Percentiles rank a stretch among this genome's conserved stretches.
These are phyloP conservation scores for Dasypogon diadema DNA, from an alignment of 2,888 invertebrate species.

Conservation along the genomic window DNA sequence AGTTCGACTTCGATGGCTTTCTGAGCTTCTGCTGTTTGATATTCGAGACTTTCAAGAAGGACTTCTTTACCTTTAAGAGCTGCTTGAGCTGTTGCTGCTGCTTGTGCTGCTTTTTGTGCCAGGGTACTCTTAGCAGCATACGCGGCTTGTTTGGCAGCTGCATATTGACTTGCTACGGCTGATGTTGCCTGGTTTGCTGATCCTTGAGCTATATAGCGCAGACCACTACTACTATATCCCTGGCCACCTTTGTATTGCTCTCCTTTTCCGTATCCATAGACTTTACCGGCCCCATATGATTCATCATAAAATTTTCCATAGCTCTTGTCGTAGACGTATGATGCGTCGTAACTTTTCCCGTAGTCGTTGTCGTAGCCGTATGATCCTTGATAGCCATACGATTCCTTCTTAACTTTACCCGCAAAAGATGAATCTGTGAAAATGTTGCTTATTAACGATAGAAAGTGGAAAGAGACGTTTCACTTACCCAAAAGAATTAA, in stretches of 20 bases:
- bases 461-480: neutral
- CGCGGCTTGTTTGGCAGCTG: constrained; percentile 82
- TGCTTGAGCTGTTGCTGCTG: constrained; percentile 77
- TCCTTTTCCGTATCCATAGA: neutral
- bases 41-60: constrained; percentile 76
- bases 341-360: neutral
- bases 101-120: constrained; percentile 81
- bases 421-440: constrained; percentile 11
- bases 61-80: constrained; percentile 77
- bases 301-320: too few species aligned
- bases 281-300: neutral
- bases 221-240: constrained; percentile 73
- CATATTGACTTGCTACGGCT: constrained; percentile 79
- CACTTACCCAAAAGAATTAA: neutral
- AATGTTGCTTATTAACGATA: neutral
- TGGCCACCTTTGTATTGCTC: neutral
- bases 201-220: constrained; percentile 78
- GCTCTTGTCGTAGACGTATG: too few species aligned
- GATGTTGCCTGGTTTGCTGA: constrained; percentile 82
- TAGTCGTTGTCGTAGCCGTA: constrained; percentile 1
- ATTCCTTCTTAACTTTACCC: constrained; percentile 30
- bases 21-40: constrained; percentile 81
- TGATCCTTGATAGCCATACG: neutral
- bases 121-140: constrained; percentile 83
- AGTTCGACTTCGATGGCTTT: constrained; percentile 77